Conservation (phyloP, 1,140 invertebrate species). For the Apocrypta bakeri region DNA sequence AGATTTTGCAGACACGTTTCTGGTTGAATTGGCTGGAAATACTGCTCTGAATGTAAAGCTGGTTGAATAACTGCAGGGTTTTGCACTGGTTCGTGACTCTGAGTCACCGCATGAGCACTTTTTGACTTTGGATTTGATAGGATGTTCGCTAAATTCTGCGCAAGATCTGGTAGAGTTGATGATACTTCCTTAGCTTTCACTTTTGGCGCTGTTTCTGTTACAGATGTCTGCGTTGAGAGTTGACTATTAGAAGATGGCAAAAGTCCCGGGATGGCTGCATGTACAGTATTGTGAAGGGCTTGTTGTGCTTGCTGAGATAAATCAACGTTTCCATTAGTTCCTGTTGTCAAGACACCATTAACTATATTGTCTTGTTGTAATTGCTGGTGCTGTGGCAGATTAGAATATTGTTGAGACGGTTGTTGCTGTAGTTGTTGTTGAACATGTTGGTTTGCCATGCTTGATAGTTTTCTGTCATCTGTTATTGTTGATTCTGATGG, state of each 20-base stretch:
- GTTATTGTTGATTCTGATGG: slow-evolving; percentile 57
- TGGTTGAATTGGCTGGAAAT: slow-evolving; percentile 69
- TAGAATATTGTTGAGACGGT: not conserved
- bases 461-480: slow-evolving; percentile 58
- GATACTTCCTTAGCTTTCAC: slow-evolving; percentile 70
- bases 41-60: slow-evolving; percentile 65
- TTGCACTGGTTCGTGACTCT: slow-evolving; percentile 57
- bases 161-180: slow-evolving; percentile 70
- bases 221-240: slow-evolving; percentile 51
- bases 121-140: slow-evolving; percentile 72
- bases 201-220: slow-evolving; percentile 62
- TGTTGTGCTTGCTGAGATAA: slow-evolving; percentile 53
- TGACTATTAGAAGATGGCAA: slow-evolving; percentile 36
- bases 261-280: slow-evolving; percentile 32
- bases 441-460: slow-evolving; percentile 38
- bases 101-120: slow-evolving; percentile 61
- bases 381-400: not conserved
- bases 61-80: slow-evolving; percentile 50
- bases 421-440: slow-evolving; percentile 17
- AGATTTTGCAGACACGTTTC: slow-evolving; percentile 56
- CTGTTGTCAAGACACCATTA: slow-evolving; percentile 23
- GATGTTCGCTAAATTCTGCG: slow-evolving; percentile 72
- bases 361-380: slow-evolving; percentile 26
- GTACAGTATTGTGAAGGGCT: slow-evolving; percentile 53
- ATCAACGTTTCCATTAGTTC: slow-evolving; percentile 30